phyloP scores from a whole-genome alignment of 2,113 vertebrate species.

The Corythoichthys haematopterus region DNA sequence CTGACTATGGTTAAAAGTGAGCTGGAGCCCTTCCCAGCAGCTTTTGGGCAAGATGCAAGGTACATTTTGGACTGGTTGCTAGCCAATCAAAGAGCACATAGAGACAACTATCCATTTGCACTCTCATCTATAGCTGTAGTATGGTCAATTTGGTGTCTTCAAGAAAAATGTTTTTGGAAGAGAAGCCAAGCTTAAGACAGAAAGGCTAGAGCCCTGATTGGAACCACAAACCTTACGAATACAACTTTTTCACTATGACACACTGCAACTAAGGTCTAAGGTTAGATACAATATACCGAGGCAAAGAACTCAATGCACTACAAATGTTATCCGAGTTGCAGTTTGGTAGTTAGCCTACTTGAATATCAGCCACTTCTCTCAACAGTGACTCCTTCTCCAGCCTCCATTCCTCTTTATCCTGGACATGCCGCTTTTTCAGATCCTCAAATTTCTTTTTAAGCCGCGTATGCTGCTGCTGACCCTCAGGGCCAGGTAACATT shows the following conservation, averaged over 20 bases:
- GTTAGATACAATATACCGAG: neutral
- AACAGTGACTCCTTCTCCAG: conserved; percentile 71
- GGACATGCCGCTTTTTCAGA: conserved; percentile 60
- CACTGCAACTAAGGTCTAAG: neutral
- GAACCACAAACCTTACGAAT: too few relatives aligned
- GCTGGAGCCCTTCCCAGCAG: neutral
- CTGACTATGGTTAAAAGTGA: neutral
- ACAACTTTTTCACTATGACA: neutral
- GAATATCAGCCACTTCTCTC: conserved; percentile 73
- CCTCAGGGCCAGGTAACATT: conserved; percentile 44
- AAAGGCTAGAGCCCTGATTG: too few relatives aligned
- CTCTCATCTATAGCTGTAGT: neutral
- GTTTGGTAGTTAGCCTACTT: conserved; percentile 55
- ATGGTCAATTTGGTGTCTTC: neutral
- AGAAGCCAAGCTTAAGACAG: too few relatives aligned
- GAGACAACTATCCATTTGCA: neutral
- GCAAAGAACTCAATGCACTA: neutral
- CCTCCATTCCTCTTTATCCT: conserved; percentile 70
- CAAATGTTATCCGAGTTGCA: neutral
- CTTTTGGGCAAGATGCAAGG: neutral
- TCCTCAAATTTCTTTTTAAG: conserved; percentile 71
- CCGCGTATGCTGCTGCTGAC: conserved; percentile 43
- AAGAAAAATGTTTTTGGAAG: neutral
- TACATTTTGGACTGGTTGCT: neutral
- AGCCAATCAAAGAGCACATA: neutral